A percentile compares a stretch with the other conserved stretches of the same genome.
These are phyloP conservation scores for Lethocerus indicus DNA, from an alignment of 1,140 invertebrate genomes.

Conservation along the genomic window DNA sequence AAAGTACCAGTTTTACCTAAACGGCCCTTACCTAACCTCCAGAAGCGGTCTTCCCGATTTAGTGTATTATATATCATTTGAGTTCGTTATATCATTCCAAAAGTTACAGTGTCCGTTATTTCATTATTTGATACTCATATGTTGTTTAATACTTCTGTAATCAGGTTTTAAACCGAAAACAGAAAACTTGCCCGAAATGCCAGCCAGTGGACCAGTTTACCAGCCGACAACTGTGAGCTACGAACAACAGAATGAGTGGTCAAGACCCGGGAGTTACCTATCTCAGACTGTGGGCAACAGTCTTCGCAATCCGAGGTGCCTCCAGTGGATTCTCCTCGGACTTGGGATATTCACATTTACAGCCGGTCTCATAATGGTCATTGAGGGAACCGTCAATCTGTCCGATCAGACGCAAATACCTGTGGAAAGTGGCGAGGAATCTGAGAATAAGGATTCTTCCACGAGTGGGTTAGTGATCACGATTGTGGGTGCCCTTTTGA, in stretches of 20 bases:
- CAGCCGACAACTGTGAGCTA: slow-evolving; percentile 52
- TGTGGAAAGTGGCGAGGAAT: slow-evolving; percentile 11
- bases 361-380: slow-evolving; percentile 20
- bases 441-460: neutral
- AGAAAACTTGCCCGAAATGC: slow-evolving; percentile 29
- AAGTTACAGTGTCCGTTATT: no score
- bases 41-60: no score
- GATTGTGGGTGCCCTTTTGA: slow-evolving; percentile 17
- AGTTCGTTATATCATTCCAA: no score
- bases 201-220: slow-evolving; percentile 42
- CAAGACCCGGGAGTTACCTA: slow-evolving; percentile 17
- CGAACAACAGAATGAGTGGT: slow-evolving; percentile 30
- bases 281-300: slow-evolving; percentile 16
- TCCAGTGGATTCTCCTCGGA: slow-evolving; percentile 20
- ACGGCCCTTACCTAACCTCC: no score
- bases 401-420: slow-evolving; percentile 11
- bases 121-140: no score
- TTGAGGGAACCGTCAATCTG: slow-evolving; percentile 18
- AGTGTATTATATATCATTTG: no score
- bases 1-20: no score
- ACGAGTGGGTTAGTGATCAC: slow-evolving; percentile 14
- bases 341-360: slow-evolving; percentile 18
- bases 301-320: slow-evolving; percentile 16
- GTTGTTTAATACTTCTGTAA: no score
- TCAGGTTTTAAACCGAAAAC: slow-evolving; percentile 1